These are phyloP conservation scores for Aurelia aurita complex sp. Pacific DNA, from an alignment of 30 jellyfish, hydroid and myxozoan species.

Conservation along the genomic window DNA sequence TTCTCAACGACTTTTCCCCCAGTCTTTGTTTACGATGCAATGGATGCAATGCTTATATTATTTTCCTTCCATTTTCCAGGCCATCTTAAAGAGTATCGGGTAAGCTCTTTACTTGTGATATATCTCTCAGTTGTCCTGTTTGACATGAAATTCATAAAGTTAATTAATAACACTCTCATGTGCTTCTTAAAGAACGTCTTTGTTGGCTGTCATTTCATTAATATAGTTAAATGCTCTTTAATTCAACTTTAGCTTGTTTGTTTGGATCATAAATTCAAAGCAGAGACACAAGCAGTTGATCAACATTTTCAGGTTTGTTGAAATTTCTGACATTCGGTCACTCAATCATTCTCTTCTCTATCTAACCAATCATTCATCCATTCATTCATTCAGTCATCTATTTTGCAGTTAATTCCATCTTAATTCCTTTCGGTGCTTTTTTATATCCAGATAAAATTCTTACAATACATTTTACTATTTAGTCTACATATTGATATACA, in stretches of 20 bases:
- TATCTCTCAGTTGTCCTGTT: not conserved
- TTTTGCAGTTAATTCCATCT: not conserved
- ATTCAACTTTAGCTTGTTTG: constrained; percentile 53
- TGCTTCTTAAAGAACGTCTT: too few relatives aligned
- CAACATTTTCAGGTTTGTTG: constrained; percentile 87
- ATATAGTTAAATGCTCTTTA: too few relatives aligned
- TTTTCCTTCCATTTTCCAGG: constrained; percentile 21
- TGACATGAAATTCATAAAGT: not conserved
- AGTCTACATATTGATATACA: too few relatives aligned
- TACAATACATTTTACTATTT: too few relatives aligned
- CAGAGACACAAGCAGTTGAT: constrained; percentile 90
- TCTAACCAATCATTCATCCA: not conserved
- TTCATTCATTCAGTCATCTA: not conserved
- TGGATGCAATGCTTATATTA: too few relatives aligned
- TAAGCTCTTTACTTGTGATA: constrained; percentile 4
- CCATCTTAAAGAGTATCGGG: constrained; percentile 78
- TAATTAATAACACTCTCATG: too few relatives aligned
- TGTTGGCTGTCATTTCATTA: too few relatives aligned
- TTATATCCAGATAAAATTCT: too few relatives aligned
- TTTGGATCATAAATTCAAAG: constrained; percentile 76
- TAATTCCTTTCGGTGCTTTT: not conserved
- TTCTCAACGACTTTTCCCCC: too few relatives aligned
- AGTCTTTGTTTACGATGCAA: too few relatives aligned
- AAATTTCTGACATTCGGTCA: not conserved
- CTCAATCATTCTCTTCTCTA: not conserved